Evolutionary conservation across 2,113 vertebrate species (phyloP).

Genomic region (Pterocles gutturalis): DNA sequence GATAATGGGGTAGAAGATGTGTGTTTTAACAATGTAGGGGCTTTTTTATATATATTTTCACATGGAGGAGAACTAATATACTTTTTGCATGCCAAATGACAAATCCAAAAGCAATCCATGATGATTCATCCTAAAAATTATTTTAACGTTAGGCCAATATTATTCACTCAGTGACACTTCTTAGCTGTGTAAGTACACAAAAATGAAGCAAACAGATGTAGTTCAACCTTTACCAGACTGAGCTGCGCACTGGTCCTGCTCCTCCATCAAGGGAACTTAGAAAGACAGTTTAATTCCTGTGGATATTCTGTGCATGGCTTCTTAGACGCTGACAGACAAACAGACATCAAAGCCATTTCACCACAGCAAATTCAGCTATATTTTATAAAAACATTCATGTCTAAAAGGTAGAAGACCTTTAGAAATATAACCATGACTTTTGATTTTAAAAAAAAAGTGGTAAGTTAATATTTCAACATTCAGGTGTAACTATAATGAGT

Average conservation of each 20-base stretch:
- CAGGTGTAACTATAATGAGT: neutral
- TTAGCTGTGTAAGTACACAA: neutral
- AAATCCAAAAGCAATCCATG: neutral
- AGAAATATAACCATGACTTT: neutral
- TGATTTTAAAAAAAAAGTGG: neutral
- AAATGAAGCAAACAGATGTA: constrained; percentile 15
- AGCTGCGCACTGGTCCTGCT: neutral
- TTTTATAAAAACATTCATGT: neutral
- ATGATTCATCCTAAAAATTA: constrained; percentile 9
- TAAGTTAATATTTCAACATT: neutral
- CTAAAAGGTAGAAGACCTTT: neutral
- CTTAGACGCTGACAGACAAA: neutral
- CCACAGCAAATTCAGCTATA: neutral
- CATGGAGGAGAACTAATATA: neutral
- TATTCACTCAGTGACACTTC: constrained; percentile 1
- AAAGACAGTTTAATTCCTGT: neutral
- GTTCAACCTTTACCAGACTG: neutral
- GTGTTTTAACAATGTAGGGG: neutral
- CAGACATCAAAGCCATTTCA: neutral
- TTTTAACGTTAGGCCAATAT: neutral
- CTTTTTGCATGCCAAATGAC: neutral
- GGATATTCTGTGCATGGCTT: neutral
- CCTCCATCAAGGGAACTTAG: neutral
- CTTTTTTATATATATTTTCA: neutral
- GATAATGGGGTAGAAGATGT: neutral